Conservation (phyloP, 2,797 vertebrate species). For the Megalops cyprinoides region DNA sequence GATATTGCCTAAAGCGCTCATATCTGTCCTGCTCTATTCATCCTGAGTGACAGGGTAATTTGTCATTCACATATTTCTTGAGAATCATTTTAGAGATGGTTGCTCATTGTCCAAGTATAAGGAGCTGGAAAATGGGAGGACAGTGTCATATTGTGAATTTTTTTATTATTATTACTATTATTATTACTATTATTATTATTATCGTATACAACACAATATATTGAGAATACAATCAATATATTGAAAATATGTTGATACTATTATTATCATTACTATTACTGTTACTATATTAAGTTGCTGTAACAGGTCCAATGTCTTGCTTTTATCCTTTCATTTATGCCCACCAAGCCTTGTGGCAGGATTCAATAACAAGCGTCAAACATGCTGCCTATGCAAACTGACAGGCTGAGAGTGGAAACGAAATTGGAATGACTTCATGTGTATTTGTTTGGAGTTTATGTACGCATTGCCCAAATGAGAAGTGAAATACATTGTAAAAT, state of each 20-base stretch:
- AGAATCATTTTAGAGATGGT: conserved; percentile 49
- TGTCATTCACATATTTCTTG: conserved; percentile 56
- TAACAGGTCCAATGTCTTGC: conserved; percentile 55
- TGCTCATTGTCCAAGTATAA: conserved; percentile 58
- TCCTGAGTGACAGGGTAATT: conserved; percentile 61
- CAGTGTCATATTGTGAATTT: conserved; percentile 30
- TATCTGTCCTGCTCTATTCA: conserved; percentile 59
- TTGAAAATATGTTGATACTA: too few relatives aligned
- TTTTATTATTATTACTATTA: conserved; percentile 27
- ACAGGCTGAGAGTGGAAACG: conserved; percentile 44
- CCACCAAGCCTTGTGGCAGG: conserved; percentile 47
- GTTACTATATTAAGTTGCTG: conserved; percentile 40
- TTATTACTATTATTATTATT: too few relatives aligned
- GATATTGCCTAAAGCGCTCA: conserved; percentile 52
- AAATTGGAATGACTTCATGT: conserved; percentile 53
- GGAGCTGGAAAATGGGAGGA: conserved; percentile 51
- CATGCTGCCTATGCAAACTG: conserved; percentile 54
- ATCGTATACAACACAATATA: too few relatives aligned
- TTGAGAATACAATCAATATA: too few relatives aligned
- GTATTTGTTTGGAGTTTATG: conserved; percentile 41
- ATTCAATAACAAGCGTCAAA: conserved; percentile 66
- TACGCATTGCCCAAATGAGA: neutral
- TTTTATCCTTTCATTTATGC: conserved; percentile 41
- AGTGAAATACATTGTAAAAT: neutral
- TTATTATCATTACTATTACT: conserved; percentile 34